Conservation (phyloP, 2,888 invertebrate genomes). For the Aporophyla lueneburgensis region DNA sequence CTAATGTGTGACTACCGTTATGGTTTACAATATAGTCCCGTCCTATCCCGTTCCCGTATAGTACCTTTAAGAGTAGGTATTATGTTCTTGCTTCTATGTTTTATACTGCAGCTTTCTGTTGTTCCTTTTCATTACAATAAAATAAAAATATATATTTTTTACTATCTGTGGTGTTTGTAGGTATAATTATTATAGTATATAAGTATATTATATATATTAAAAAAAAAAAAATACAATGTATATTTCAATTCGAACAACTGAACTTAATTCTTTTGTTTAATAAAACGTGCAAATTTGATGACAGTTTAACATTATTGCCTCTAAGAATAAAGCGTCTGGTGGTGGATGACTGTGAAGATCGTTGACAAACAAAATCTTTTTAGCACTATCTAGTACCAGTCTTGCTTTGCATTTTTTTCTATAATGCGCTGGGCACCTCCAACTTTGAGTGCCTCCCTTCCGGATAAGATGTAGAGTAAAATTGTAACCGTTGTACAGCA, state of each 20-base stretch:
- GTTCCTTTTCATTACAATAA: too few relatives aligned
- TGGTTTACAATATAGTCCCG: too few relatives aligned
- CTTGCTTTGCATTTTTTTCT: constrained; percentile 42
- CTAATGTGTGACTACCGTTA: too few relatives aligned
- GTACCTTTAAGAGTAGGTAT: too few relatives aligned
- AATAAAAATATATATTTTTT: too few relatives aligned
- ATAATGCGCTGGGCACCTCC: constrained; percentile 41
- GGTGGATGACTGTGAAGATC: constrained; percentile 29
- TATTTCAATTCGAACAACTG: neutral
- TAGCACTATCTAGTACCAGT: constrained; percentile 18
- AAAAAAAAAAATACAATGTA: neutral
- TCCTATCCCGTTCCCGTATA: too few relatives aligned
- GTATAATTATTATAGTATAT: too few relatives aligned
- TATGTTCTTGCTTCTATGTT: too few relatives aligned
- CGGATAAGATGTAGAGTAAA: neutral
- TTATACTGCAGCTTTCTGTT: too few relatives aligned
- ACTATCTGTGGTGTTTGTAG: too few relatives aligned
- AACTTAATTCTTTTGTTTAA: too few relatives aligned
- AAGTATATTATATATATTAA: too few relatives aligned
- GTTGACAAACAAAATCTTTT: constrained; percentile 10
- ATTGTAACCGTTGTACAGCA: constrained; percentile 33
- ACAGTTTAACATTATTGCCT: constrained; percentile 34
- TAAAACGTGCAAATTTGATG: neutral
- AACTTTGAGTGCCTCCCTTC: constrained; percentile 21
- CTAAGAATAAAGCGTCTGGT: constrained; percentile 33